phyloP scores from a whole-genome alignment of 2,888 invertebrate species.

The Lepidocyrtinus sp. region DNA sequence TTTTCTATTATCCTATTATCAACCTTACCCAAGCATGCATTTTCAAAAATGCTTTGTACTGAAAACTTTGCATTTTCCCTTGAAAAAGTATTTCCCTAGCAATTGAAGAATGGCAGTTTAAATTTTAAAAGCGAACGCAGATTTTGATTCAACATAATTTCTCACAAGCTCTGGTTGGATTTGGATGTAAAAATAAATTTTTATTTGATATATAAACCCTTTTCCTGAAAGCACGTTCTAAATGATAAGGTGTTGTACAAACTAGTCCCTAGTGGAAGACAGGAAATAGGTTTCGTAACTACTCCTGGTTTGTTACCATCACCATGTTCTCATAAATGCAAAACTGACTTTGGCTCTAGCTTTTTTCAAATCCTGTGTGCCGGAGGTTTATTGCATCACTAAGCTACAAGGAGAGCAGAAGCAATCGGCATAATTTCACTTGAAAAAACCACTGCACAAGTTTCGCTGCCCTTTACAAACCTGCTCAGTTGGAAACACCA shows the following conservation, averaged over 20 bases:
- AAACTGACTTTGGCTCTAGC: too few relatives aligned
- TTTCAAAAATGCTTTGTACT: conserved; percentile 12
- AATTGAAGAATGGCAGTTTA: not conserved
- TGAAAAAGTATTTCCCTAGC: not conserved
- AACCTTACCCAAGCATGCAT: conserved; percentile 48
- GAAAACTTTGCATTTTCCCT: conserved; percentile 9
- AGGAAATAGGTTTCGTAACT: conserved; percentile 16
- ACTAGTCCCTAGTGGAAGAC: not conserved
- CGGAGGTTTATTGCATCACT: not conserved
- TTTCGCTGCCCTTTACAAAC: conserved; percentile 13
- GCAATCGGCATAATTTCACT: not conserved
- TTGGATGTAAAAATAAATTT: conserved; percentile 1
- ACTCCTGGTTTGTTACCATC: not conserved
- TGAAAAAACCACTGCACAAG: not conserved
- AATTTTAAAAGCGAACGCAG: conserved; percentile 1
- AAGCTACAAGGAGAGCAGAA: not conserved
- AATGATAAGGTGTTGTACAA: too few relatives aligned
- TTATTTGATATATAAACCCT: conserved; percentile 10
- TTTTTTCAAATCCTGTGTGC: not conserved
- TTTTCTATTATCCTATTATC: conserved; percentile 31
- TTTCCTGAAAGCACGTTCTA: not conserved
- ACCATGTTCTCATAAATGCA: too few relatives aligned
- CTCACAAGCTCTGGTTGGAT: conserved; percentile 1
- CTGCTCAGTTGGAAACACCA: conserved; percentile 6
- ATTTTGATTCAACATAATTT: not conserved